Percentiles rank a stretch among this genome's conserved stretches.
These are phyloP conservation scores for Clarias gariepinus DNA, from an alignment of 2,113 vertebrate species.

Conservation along the genomic window DNA sequence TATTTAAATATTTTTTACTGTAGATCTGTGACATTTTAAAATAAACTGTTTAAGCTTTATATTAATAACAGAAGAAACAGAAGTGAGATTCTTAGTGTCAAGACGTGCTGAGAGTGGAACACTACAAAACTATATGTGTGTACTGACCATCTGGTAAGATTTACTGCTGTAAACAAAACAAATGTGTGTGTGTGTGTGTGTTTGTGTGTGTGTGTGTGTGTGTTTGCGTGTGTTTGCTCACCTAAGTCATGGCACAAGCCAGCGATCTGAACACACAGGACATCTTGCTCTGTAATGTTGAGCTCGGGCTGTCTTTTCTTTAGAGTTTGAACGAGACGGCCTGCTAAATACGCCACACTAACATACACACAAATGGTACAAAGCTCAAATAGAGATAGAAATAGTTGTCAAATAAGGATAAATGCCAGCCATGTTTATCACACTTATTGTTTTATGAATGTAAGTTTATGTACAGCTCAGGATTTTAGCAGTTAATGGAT, in stretches of 20 bases:
- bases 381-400: too few relatives aligned
- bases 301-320: constrained; percentile 84
- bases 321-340: constrained; percentile 77
- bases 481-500: too few relatives aligned
- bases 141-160: too few relatives aligned
- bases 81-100: background rate
- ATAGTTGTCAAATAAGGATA: too few relatives aligned
- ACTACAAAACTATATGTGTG: background rate
- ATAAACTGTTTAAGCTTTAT: background rate
- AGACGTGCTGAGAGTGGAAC: background rate
- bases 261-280: constrained; percentile 93
- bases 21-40: background rate
- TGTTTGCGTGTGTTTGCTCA: constrained; percentile 59
- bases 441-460: too few relatives aligned
- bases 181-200: background rate
- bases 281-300: constrained; percentile 78
- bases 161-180: too few relatives aligned
- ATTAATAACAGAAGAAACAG: background rate
- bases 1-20: too few relatives aligned
- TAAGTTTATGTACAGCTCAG: too few relatives aligned
- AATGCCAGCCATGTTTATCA: too few relatives aligned
- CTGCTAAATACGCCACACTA: constrained; percentile 87
- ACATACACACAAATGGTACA: background rate
- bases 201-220: background rate
- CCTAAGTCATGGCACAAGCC: constrained; percentile 95